A percentile compares a stretch with the other conserved stretches of the same genome.
phyloP scores from a whole-genome alignment of 2,888 invertebrate species.

The Ichneumoninae sp. region DNA sequence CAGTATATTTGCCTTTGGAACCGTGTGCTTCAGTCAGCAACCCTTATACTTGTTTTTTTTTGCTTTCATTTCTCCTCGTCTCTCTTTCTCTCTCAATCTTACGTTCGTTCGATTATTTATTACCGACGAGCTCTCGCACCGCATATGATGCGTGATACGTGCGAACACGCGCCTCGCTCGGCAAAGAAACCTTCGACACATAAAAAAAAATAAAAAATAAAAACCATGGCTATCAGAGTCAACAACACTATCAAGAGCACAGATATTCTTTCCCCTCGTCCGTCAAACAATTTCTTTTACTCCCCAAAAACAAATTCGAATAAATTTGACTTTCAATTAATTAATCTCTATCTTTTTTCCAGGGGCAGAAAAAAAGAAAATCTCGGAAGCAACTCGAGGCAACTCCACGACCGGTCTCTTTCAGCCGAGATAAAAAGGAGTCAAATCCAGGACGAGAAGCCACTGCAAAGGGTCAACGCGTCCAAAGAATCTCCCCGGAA shows the following conservation, averaged over 20 bases:
- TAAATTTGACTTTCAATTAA: constrained; percentile 52
- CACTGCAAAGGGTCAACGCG: constrained; percentile 65
- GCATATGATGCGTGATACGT: constrained; percentile 55
- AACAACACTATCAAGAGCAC: constrained; percentile 49
- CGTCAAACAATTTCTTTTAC: constrained; percentile 25
- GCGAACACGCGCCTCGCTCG: constrained; percentile 62
- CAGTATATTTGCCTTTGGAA: constrained; percentile 81
- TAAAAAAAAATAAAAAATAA: constrained; percentile 30
- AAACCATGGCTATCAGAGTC: constrained; percentile 53
- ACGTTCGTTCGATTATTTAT: constrained; percentile 77
- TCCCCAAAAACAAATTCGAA: constrained; percentile 43
- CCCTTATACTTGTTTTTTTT: constrained; percentile 66
- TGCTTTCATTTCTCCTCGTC: constrained; percentile 53
- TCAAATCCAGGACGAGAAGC: constrained; percentile 60
- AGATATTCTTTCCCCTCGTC: constrained; percentile 33
- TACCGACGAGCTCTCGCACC: constrained; percentile 56
- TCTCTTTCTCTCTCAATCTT: constrained; percentile 61
- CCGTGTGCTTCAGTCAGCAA: constrained; percentile 60
- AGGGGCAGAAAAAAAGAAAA: background rate
- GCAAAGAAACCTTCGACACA: constrained; percentile 42
- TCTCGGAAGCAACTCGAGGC: constrained; percentile 4
- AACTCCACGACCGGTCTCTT: constrained; percentile 28
- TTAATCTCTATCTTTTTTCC: background rate
- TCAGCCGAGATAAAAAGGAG: constrained; percentile 50
- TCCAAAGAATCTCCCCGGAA: constrained; percentile 55